phyloP scores from a whole-genome alignment of 2,888 invertebrate species.

The Taphrorychus bicolor region DNA sequence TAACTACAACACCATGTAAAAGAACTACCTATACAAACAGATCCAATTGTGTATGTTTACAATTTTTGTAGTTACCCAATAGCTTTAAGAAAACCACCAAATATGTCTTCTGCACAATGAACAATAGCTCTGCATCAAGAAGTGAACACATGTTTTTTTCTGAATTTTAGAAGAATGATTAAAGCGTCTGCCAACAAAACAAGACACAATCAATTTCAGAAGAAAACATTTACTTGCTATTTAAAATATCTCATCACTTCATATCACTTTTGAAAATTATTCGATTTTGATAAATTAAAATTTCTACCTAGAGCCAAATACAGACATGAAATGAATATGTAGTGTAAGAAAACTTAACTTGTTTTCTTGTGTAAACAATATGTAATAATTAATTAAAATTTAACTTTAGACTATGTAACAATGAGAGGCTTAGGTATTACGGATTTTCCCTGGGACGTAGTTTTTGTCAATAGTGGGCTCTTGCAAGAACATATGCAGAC shows the following conservation, averaged over 20 bases:
- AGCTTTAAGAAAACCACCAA: not conserved
- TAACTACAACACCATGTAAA: too few species aligned
- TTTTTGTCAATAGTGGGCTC: slow-evolving; percentile 98
- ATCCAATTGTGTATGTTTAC: not conserved
- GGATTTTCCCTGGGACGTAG: slow-evolving; percentile 99
- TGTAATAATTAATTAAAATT: not conserved
- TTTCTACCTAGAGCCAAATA: not conserved
- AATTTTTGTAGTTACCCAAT: not conserved
- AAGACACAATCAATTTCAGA: too few species aligned
- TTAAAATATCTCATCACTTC: too few species aligned
- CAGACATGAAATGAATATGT: not conserved
- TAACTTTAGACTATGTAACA: not conserved
- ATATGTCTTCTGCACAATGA: not conserved
- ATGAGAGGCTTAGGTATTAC: slow-evolving; percentile 78
- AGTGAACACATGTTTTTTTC: too few species aligned
- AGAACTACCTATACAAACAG: too few species aligned
- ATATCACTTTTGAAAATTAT: not conserved
- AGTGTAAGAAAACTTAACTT: not conserved
- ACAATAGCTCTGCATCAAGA: too few species aligned
- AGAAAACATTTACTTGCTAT: too few species aligned
- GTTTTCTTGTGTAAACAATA: not conserved
- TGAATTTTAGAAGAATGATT: too few species aligned
- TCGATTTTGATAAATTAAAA: not conserved
- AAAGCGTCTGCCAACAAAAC: too few species aligned
- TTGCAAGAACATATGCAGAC: slow-evolving; percentile 99